Conservation (phyloP, 92 coral and sea anemone genomes). For the Porites evermanni region DNA sequence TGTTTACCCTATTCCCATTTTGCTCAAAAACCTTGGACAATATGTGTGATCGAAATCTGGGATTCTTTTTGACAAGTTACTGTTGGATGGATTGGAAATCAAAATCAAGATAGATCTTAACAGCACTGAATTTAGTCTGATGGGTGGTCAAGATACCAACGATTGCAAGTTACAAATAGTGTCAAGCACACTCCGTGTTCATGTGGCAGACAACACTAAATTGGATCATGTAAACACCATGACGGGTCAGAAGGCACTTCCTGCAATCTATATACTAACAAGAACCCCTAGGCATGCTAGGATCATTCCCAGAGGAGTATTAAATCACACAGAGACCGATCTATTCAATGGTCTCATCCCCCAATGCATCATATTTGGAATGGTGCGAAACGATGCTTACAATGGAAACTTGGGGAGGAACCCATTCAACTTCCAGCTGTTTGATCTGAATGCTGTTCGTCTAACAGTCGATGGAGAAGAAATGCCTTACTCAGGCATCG, state of each 20-base stretch:
- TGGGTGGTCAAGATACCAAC: slow-evolving; percentile 4
- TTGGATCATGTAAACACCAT: background rate
- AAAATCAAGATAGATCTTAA: slow-evolving; percentile 35
- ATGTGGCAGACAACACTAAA: slow-evolving; percentile 19
- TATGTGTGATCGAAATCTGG: too few relatives aligned
- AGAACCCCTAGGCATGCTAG: slow-evolving; percentile 10
- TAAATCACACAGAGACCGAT: slow-evolving; percentile 15
- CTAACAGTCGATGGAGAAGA: too few relatives aligned
- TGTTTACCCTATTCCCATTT: too few relatives aligned
- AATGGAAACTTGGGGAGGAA: background rate
- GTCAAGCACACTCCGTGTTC: slow-evolving; percentile 15
- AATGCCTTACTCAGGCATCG: too few relatives aligned
- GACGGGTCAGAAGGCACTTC: slow-evolving; percentile 10
- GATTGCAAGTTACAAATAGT: slow-evolving; percentile 14
- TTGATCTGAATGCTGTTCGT: background rate
- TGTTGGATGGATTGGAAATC: slow-evolving; percentile 9
- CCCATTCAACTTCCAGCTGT: too few relatives aligned
- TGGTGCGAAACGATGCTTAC: slow-evolving; percentile 29
- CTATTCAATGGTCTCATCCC: slow-evolving; percentile 30
- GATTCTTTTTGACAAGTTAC: slow-evolving; percentile 3
- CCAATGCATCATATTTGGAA: background rate
- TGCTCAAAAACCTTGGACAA: too few relatives aligned
- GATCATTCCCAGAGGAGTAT: background rate
- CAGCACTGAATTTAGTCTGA: background rate
- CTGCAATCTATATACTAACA: slow-evolving; percentile 25